Conservation (phyloP, 2,888 invertebrate species). For the Tryphoninae sp. region DNA sequence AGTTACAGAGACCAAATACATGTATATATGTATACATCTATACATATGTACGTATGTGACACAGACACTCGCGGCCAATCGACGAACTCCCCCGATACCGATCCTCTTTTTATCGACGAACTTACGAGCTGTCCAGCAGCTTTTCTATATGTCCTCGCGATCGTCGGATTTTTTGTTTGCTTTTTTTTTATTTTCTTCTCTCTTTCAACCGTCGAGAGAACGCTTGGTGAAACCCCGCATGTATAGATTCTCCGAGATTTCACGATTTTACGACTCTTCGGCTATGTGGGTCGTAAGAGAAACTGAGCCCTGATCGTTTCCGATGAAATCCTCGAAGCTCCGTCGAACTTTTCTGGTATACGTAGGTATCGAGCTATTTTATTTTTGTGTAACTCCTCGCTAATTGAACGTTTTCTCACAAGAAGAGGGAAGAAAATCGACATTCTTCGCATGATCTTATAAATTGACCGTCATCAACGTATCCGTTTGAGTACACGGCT, state of each 20-base stretch:
- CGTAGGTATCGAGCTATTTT: constrained; percentile 4
- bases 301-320: constrained; percentile 66
- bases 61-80: constrained; percentile 68
- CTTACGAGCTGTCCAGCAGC: constrained; percentile 65
- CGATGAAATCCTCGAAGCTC: constrained; percentile 64
- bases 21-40: constrained; percentile 8
- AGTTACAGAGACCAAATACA: constrained; percentile 50
- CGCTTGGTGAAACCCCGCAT: constrained; percentile 55
- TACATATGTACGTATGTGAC: constrained; percentile 18
- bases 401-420: constrained; percentile 80
- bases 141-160: constrained; percentile 40
- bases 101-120: constrained; percentile 79
- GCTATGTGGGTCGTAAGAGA: constrained; percentile 10
- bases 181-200: neutral
- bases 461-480: constrained; percentile 37
- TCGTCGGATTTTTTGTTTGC: neutral
- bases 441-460: constrained; percentile 21
- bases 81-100: constrained; percentile 75
- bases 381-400: constrained; percentile 49
- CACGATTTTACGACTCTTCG: constrained; percentile 73
- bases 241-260: constrained; percentile 69
- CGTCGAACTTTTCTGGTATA: constrained; percentile 74
- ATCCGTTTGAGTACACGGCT: neutral
- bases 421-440: constrained; percentile 51
- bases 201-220: constrained; percentile 69